phyloP scores from a whole-genome alignment of 2,113 vertebrate species.

The Syngnathus floridae region DNA sequence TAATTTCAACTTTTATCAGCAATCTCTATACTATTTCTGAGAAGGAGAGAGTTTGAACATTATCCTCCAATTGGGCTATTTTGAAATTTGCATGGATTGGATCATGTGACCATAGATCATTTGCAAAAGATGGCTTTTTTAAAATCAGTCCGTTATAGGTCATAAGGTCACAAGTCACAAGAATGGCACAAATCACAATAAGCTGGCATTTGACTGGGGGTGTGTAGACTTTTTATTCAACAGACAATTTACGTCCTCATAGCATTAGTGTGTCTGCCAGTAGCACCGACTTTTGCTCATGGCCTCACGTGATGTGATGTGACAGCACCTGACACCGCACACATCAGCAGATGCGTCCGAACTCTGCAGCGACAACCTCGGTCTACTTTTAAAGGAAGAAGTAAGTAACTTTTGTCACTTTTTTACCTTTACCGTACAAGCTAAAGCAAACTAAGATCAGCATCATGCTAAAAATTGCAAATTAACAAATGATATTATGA shows the following conservation, averaged over 20 bases:
- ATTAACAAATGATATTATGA: neutral
- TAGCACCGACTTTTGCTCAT: neutral
- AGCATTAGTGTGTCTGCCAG: slow-evolving; percentile 2
- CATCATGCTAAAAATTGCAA: neutral
- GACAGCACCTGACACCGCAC: slow-evolving; percentile 16
- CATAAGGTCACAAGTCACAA: no score
- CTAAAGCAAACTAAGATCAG: neutral
- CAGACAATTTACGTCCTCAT: neutral
- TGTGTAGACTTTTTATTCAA: neutral
- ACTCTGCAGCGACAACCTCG: slow-evolving; percentile 28
- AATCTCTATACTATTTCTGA: neutral
- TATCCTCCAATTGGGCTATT: no score
- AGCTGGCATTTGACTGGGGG: no score
- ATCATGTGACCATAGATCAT: no score
- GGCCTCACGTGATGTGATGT: neutral
- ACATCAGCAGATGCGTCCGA: slow-evolving; percentile 45
- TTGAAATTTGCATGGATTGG: neutral
- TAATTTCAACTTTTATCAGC: neutral
- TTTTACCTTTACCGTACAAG: neutral
- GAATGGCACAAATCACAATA: no score
- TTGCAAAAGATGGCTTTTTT: no score
- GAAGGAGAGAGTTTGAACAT: no score
- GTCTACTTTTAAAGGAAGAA: slow-evolving; percentile 13
- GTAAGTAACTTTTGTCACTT: slow-evolving; percentile 37
- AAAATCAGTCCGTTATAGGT: no score